phyloP scores from a whole-genome alignment of 1,140 invertebrate species.

The Lucilia cuprina region DNA sequence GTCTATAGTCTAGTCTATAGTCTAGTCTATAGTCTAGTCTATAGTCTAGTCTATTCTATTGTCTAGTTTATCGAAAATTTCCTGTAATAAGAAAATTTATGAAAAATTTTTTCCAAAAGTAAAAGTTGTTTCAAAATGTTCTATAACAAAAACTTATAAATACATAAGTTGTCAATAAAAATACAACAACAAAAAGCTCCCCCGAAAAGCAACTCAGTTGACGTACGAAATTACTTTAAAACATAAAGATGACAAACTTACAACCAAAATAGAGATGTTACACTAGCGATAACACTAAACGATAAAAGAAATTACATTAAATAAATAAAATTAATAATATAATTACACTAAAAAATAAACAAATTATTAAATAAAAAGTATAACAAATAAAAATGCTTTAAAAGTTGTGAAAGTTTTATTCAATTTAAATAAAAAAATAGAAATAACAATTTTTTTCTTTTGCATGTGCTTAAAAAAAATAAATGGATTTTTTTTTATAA shows the following conservation, averaged over 20 bases:
- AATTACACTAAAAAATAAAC: neutral
- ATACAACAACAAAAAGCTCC: too few relatives aligned
- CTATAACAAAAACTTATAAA: too few relatives aligned
- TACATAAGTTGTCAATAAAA: too few relatives aligned
- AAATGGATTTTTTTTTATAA: neutral
- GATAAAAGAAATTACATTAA: neutral
- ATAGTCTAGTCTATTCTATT: too few relatives aligned
- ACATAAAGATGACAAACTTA: neutral
- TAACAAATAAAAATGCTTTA: neutral
- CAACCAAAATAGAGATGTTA: neutral
- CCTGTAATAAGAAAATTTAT: too few relatives aligned
- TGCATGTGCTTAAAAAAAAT: neutral
- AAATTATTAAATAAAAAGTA: neutral
- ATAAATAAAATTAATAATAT: neutral
- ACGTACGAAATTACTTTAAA: neutral
- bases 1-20: too few relatives aligned
- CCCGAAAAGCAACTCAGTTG: neutral
- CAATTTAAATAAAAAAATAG: neutral
- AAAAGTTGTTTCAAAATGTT: too few relatives aligned
- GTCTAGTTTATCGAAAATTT: too few relatives aligned
- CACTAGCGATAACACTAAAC: neutral
- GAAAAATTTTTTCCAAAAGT: too few relatives aligned
- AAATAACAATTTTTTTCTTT: neutral
- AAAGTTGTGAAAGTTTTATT: neutral
- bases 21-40: too few relatives aligned